These are phyloP conservation scores for Parnassius glacialis DNA, from an alignment of 2,888 invertebrate genomes.

Conservation along the genomic window DNA sequence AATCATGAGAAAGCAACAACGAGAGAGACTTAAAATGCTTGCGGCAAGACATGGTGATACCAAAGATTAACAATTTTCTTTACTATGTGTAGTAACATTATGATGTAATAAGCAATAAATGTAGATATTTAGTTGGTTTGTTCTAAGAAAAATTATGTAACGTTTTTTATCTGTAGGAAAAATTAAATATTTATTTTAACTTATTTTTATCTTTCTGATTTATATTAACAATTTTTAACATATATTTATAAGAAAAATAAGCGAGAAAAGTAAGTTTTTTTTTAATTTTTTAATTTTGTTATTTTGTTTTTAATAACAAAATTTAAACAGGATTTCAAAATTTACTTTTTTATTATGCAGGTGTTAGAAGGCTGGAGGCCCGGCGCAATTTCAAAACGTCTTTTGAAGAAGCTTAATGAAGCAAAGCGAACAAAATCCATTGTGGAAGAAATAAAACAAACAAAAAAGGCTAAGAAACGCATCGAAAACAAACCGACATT, in stretches of 20 bases:
- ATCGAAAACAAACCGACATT: conserved; percentile 56
- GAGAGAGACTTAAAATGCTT: conserved; percentile 39
- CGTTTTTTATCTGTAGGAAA: conserved; percentile 52
- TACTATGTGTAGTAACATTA: background rate
- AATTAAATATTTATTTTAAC: conserved; percentile 38
- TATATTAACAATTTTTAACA: background rate
- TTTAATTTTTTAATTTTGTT: conserved; percentile 31
- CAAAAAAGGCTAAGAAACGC: conserved; percentile 49
- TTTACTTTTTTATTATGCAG: conserved; percentile 38
- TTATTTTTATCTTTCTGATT: conserved; percentile 12
- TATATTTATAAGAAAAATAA: conserved; percentile 18
- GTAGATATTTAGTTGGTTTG: conserved; percentile 49
- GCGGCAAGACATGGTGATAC: conserved; percentile 25
- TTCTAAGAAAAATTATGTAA: conserved; percentile 54
- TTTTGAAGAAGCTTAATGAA: conserved; percentile 53
- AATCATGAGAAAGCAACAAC: conserved; percentile 50
- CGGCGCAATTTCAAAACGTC: conserved; percentile 62
- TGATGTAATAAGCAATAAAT: conserved; percentile 7
- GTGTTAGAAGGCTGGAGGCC: conserved; percentile 63
- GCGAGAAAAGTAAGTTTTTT: conserved; percentile 33
- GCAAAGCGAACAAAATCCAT: conserved; percentile 44
- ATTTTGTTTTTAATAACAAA: conserved; percentile 17
- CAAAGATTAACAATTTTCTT: background rate
- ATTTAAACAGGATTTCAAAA: background rate
- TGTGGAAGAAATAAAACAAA: conserved; percentile 35